Evolutionary conservation across 2,797 vertebrate genomes (phyloP).

Genomic region (Pteronotus mesoamericanus): DNA sequence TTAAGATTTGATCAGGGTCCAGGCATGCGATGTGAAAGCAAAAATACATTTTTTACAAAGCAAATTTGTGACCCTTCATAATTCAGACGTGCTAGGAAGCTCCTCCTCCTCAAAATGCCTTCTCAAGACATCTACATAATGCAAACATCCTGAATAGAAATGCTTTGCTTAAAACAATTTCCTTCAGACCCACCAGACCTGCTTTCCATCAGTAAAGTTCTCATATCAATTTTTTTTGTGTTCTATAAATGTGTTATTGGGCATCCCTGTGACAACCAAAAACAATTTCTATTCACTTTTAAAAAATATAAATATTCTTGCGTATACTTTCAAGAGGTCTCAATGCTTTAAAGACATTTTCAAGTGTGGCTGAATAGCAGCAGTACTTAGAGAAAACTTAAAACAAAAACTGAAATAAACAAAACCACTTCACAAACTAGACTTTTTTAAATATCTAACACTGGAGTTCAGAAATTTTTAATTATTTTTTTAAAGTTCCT

Average conservation of each 20-base stretch:
- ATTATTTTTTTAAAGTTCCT: conserved; percentile 30
- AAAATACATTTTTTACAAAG: neutral
- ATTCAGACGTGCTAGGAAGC: neutral
- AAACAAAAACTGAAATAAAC: neutral
- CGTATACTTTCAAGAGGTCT: neutral
- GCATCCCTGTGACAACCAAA: neutral
- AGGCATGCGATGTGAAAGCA: neutral
- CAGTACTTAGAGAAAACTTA: neutral
- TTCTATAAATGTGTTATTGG: neutral
- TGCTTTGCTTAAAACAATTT: neutral
- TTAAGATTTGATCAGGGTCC: neutral
- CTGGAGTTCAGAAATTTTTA: neutral
- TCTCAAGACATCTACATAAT: neutral
- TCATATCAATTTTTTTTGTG: neutral
- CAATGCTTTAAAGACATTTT: neutral
- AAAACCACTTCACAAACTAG: neutral
- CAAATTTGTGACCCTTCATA: neutral
- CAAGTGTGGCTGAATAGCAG: neutral
- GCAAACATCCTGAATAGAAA: neutral
- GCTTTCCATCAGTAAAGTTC: neutral
- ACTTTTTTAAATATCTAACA: neutral
- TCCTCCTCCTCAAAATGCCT: neutral
- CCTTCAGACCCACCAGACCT: neutral
- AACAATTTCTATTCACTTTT: neutral
- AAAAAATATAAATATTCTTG: conserved; percentile 43